phyloP scores from a whole-genome alignment of 2,113 vertebrate genomes.

The Corydoras sp. region DNA sequence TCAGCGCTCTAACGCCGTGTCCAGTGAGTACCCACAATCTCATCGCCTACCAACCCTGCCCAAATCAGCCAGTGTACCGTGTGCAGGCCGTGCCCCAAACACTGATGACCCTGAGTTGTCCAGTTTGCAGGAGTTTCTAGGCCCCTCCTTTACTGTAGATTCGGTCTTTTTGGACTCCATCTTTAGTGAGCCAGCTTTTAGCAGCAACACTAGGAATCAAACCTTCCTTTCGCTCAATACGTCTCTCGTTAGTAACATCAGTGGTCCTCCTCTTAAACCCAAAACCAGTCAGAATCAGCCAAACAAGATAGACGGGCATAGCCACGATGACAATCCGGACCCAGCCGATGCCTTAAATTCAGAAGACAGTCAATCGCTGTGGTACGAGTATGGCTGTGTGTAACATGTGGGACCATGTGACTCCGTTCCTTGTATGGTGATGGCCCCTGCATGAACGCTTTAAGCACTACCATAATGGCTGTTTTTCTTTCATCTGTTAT shows the following conservation, averaged over 20 bases:
- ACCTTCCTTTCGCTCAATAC: conserved; percentile 89
- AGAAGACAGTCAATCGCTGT: conserved; percentile 87
- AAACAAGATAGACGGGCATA: conserved; percentile 41
- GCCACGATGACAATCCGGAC: conserved; percentile 49
- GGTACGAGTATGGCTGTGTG: conserved; percentile 97
- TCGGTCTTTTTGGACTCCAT: conserved; percentile 66
- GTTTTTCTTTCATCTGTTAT: conserved; percentile 17
- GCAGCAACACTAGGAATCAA: conserved; percentile 59
- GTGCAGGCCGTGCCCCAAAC: conserved; percentile 45
- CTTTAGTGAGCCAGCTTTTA: conserved; percentile 53
- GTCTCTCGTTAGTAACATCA: conserved; percentile 90
- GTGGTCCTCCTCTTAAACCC: conserved; percentile 68
- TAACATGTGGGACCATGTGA: conserved; percentile 56
- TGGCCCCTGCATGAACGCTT: conserved; percentile 38
- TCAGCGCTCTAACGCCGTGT: conserved; percentile 60
- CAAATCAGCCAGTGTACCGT: conserved; percentile 67
- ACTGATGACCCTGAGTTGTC: conserved; percentile 65
- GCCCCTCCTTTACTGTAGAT: conserved; percentile 68
- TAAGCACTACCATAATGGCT: conserved; percentile 3
- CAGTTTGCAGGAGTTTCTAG: conserved; percentile 65
- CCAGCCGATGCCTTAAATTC: conserved; percentile 65
- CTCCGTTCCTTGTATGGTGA: conserved; percentile 15
- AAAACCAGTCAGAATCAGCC: conserved; percentile 46
- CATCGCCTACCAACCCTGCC: conserved; percentile 55
- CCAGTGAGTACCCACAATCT: conserved; percentile 89